Conservation (phyloP, 2,888 invertebrate genomes). For the Spodoptera picta region DNA sequence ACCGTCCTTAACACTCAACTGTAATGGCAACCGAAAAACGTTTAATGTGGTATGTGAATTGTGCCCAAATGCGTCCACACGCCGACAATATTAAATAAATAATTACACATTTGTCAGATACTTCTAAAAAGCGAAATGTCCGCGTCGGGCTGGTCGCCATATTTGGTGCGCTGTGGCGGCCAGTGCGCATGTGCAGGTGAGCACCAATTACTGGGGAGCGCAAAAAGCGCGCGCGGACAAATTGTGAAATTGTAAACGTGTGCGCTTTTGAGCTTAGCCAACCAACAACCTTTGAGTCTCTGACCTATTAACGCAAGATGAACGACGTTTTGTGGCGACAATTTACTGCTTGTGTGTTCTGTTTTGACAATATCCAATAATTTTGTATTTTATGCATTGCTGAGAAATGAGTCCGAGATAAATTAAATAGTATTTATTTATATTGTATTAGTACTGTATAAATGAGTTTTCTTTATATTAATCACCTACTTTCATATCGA, state of each 20-base stretch:
- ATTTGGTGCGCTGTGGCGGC: conserved; percentile 77
- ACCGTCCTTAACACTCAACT: conserved; percentile 67
- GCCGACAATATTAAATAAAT: conserved; percentile 86
- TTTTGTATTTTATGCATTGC: conserved; percentile 5
- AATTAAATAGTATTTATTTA: too few relatives aligned
- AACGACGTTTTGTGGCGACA: conserved; percentile 32
- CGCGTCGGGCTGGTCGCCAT: conserved; percentile 76
- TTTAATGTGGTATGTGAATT: conserved; percentile 80
- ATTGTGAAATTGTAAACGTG: conserved; percentile 86
- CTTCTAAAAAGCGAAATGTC: conserved; percentile 84
- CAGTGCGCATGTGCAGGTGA: conserved; percentile 78
- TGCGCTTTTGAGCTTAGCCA: conserved; percentile 61
- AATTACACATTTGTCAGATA: conserved; percentile 89
- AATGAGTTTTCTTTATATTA: too few relatives aligned
- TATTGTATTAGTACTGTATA: too few relatives aligned
- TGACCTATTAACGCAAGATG: conserved; percentile 59
- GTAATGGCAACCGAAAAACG: conserved; percentile 74
- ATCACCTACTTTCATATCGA: too few relatives aligned
- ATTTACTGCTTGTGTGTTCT: conserved; percentile 23
- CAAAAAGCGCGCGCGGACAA: conserved; percentile 86
- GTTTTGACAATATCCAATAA: conserved; percentile 11
- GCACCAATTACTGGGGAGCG: conserved; percentile 82
- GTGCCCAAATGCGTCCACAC: conserved; percentile 80
- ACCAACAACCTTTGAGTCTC: conserved; percentile 50
- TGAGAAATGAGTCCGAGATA: too few relatives aligned